These are phyloP conservation scores for Pediacus dermestoides DNA, from an alignment of 2,888 invertebrate species.

Conservation along the genomic window DNA sequence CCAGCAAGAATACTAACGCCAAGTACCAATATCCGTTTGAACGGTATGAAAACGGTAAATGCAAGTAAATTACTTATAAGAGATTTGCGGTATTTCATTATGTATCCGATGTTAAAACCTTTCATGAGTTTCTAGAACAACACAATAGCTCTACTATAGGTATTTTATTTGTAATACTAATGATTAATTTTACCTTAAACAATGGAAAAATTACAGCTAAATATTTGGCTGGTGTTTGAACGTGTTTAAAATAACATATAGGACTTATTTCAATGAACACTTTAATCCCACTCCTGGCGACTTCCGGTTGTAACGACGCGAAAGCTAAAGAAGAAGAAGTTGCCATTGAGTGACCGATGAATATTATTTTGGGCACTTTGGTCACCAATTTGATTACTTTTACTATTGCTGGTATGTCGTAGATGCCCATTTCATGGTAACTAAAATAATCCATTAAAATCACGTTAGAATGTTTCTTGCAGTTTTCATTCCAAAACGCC, in stretches of 20 bases:
- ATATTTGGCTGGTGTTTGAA: not conserved
- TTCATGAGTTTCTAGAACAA: no score
- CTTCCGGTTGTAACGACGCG: slow-evolving; percentile 14
- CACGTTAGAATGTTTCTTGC: no score
- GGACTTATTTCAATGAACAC: slow-evolving; percentile 16
- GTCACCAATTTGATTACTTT: slow-evolving; percentile 15
- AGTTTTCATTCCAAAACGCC: no score
- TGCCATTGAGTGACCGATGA: slow-evolving; percentile 23
- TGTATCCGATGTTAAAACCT: not conserved
- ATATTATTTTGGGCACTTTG: slow-evolving; percentile 10
- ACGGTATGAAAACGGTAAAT: not conserved
- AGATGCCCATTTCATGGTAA: slow-evolving; percentile 24
- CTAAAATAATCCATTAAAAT: no score
- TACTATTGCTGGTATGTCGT: slow-evolving; percentile 18
- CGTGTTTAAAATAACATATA: slow-evolving; percentile 13
- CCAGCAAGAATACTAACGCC: not conserved
- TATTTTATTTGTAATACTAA: no score
- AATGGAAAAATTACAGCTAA: not conserved
- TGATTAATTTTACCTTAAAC: no score
- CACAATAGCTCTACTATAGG: no score
- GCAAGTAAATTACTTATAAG: not conserved
- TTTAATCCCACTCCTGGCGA: slow-evolving; percentile 18
- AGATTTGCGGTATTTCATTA: not conserved
- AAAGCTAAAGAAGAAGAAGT: slow-evolving; percentile 19
- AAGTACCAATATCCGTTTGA: not conserved